Percentiles rank a stretch among this genome's conserved stretches.
These are phyloP conservation scores for Styela clava DNA, from an alignment of 23 tunicate genomes.

Conservation along the genomic window DNA sequence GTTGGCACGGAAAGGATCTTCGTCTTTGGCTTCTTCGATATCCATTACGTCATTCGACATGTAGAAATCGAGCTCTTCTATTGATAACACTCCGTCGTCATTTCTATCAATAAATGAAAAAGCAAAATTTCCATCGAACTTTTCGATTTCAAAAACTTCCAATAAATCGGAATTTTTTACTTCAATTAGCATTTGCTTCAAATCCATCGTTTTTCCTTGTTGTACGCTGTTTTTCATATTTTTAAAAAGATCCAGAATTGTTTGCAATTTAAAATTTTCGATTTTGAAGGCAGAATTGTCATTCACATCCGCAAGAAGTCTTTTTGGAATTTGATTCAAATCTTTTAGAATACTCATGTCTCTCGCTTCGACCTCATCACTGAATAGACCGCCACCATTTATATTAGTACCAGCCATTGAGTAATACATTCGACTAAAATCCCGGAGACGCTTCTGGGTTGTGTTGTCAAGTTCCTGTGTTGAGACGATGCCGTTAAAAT, in stretches of 20 bases:
- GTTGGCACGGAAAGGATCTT: neutral
- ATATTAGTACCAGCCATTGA: conserved; percentile 2
- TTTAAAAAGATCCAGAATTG: neutral
- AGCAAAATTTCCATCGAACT: neutral
- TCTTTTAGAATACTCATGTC: neutral
- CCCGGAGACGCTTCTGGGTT: conserved; percentile 13
- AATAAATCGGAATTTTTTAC: neutral
- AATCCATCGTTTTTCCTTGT: neutral
- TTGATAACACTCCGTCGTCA: neutral
- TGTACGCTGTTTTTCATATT: neutral
- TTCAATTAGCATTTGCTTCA: neutral
- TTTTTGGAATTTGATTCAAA: conserved; percentile 12
- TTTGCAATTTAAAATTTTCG: neutral
- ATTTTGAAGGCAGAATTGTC: neutral
- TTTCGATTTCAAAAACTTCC: neutral
- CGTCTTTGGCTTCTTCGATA: neutral
- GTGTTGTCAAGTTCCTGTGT: conserved; percentile 36
- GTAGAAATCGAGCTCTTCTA: neutral
- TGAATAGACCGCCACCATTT: conserved; percentile 21
- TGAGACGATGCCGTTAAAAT: conserved; percentile 51
- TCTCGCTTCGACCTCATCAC: neutral
- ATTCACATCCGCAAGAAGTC: neutral
- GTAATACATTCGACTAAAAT: conserved; percentile 30
- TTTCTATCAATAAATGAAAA: neutral
- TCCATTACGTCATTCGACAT: neutral